Conservation (phyloP, 2,797 vertebrate genomes). For the Pachyuromys duprasi region DNA sequence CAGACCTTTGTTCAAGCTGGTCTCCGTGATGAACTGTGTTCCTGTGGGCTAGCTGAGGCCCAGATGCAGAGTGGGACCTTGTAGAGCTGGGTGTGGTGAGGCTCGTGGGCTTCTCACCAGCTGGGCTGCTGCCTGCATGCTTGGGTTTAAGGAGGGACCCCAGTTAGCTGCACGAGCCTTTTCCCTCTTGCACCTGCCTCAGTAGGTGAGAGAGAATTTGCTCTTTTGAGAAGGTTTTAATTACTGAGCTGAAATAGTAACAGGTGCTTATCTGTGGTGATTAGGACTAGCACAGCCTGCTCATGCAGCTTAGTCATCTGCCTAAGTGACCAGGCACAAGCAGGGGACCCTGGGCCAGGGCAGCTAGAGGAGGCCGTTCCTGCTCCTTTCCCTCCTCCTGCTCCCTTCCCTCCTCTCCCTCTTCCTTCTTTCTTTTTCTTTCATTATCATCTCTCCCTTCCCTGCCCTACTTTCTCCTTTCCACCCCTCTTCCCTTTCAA, state of each 20-base stretch:
- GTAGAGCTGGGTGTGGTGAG: not conserved
- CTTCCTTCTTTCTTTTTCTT: not conserved
- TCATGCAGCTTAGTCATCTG: slow-evolving; percentile 4
- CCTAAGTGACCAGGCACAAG: not conserved
- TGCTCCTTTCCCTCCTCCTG: not conserved
- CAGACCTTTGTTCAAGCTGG: fast-evolving
- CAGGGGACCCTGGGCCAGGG: not conserved
- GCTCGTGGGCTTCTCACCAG: fast-evolving
- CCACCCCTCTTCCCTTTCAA: not conserved
- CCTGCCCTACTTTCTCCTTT: no score
- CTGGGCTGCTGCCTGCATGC: not conserved
- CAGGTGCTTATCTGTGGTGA: not conserved
- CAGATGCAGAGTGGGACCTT: fast-evolving
- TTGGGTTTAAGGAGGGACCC: not conserved
- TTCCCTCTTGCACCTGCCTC: not conserved
- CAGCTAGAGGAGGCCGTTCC: not conserved
- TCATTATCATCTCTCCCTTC: no score
- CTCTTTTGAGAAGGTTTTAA: slow-evolving; percentile 31
- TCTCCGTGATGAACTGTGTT: not conserved
- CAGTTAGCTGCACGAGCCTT: not conserved
- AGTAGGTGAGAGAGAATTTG: not conserved
- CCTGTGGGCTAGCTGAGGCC: not conserved
- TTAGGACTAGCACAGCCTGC: slow-evolving; percentile 19
- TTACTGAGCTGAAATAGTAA: slow-evolving; percentile 9
- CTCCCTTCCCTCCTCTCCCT: not conserved